Evolutionary conservation across 2,888 invertebrate genomes (phyloP).

Genomic region (Agonum fuliginosum): DNA sequence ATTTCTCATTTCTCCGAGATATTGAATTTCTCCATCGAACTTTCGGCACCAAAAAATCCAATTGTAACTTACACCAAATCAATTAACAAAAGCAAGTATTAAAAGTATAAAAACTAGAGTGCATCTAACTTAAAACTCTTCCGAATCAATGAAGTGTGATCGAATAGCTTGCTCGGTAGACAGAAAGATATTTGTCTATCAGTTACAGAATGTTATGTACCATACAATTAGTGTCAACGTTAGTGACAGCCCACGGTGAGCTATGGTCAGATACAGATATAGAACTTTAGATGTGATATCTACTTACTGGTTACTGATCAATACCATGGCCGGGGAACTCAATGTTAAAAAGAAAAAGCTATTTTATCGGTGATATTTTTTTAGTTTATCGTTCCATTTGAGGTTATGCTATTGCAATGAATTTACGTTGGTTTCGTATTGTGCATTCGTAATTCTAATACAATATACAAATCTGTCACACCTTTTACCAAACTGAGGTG

Average conservation of each 20-base stretch:
- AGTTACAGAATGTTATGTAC: neutral
- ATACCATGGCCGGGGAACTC: constrained; percentile 16
- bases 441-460: no score
- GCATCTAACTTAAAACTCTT: constrained; percentile 28
- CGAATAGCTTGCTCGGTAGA: neutral
- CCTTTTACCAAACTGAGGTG: no score
- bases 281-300: constrained; percentile 31
- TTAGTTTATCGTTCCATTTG: no score
- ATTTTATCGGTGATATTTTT: no score
- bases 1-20: no score
- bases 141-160: constrained; percentile 13
- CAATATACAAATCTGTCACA: no score
- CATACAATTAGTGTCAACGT: constrained; percentile 37
- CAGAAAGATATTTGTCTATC: constrained; percentile 20
- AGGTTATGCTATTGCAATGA: no score
- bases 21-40: no score
- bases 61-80: constrained; percentile 41
- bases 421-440: no score
- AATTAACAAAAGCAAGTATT: constrained; percentile 20
- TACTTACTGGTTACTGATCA: constrained; percentile 5
- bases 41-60: constrained; percentile 20
- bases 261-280: constrained; percentile 9
- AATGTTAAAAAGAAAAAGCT: no score
- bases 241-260: neutral
- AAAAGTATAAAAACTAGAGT: constrained; percentile 24